Evolutionary conservation across 2,113 vertebrate genomes (phyloP), one percentile per base, ranked within the genome.

Genomic region (Dasypus novemcinctus): DNA sequence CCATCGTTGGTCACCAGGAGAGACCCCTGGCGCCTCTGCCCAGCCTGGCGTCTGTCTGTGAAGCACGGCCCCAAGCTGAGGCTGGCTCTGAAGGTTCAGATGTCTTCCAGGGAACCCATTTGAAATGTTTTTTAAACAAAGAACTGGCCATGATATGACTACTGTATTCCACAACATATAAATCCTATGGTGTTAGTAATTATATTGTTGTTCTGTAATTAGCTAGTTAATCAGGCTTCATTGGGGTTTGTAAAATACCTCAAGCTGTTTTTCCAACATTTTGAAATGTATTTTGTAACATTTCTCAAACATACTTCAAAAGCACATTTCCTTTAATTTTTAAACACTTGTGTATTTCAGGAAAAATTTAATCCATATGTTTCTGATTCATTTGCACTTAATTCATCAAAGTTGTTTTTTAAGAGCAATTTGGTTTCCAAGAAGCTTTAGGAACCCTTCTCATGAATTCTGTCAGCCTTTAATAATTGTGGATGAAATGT

Each of bases 271-370:
- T 95, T 96, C 81, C 87, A 97, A 81, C 59, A 91, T 95, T 91
- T 96, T 72, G 64, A 97, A 97, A 91, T 90, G 43, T 38, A 82
- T 94, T 97, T 96, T 91, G 88, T 90, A 96, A 93, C 66, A 84
- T 95, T 95, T 96, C 87, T 93, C 69, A 89, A 86, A 83, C 66
- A 54, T 72, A 84, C 94, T 95, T 95, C 75, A 64, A 75, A 91
- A 96, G 74, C 81, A 59, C 46, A 92, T 95, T 91, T 96, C 61
- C 94, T 95, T 52, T 95, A 72, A 91, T 89, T 95, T 91, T 97
- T 92, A 97, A 97, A 43, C 64, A 41, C 91, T 91, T 69, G 91
- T 71, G 68, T 96, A 90, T 97, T 95, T 96, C 63, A 88, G 80
- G 76, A 69, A 87, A 91, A 97, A 89, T 90, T 74, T 87, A 86